Evolutionary conservation across 35 echinoderm and acorn worm species (phyloP), one percentile per base, ranked within the genome.

Genomic region (Holothuria glaberrima): DNA sequence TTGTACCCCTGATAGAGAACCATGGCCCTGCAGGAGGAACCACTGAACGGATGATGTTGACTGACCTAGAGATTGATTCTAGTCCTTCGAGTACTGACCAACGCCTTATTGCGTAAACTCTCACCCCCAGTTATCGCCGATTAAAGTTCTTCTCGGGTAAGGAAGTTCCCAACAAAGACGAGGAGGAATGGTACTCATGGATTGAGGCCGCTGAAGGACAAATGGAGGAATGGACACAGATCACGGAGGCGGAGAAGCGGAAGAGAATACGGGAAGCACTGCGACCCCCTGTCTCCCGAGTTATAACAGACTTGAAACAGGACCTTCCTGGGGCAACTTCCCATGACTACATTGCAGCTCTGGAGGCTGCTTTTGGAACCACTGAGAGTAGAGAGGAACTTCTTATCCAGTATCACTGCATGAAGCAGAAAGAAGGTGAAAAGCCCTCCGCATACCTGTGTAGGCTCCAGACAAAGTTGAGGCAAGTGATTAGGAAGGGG

Each of bases 341-440:
- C n/a, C n/a, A n/a, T n/a, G n/a, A n/a, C n/a, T n/a, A n/a, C n/a
- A n/a, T n/a, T n/a, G n/a, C n/a, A n/a, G n/a, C n/a, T n/a, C n/a
- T n/a, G n/a, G n/a, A n/a, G n/a, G n/a, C n/a, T 14, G 89, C 93
- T 4, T 94, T 86, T 88, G 93, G 93, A 28, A 88, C 58, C 61
- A 91, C 89, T 10, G 82, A 94, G 44, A 91, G 63, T n/a, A 57
- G 45, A 12, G 86, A 94, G 22, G 93, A 94, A 32, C 58, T 95
- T 10, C 33, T 69, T 13, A 19, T 91, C 17, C 16, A 91, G 41
- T 89, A 88, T 17, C 65, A 91, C n/a, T n/a, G 65, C 9, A 36
- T 92, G 58, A 48, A 72, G 28, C 88, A 94, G 30, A 12, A 59
- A 5, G 27, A 29, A 30, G 79, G 45, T 13, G 93, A 94, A 50